Percentiles rank a stretch among this genome's conserved stretches.
These are phyloP conservation scores for Scortum barcoo DNA, from an alignment of 2,113 vertebrate genomes.

Conservation along the genomic window DNA sequence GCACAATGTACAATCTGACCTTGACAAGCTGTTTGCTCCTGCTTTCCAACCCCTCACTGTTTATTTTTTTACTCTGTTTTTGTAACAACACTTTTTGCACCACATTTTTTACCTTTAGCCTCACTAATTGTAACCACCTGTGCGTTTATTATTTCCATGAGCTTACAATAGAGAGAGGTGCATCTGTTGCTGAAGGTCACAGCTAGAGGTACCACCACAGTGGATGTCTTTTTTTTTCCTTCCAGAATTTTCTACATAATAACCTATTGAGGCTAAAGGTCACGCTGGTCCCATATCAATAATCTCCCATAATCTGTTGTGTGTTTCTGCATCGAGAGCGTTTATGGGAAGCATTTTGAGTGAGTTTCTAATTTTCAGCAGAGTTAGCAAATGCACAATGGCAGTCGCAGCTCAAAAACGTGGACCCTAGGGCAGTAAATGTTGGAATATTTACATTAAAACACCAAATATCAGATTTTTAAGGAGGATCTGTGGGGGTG, in stretches of 20 bases:
- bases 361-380: background rate
- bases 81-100: background rate
- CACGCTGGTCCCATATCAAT: slow-evolving; percentile 26
- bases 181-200: slow-evolving; percentile 65
- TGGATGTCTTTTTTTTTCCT: background rate
- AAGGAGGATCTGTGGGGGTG: background rate
- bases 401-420: background rate
- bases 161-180: background rate
- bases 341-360: background rate
- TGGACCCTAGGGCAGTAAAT: background rate
- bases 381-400: background rate
- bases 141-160: background rate
- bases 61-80: background rate
- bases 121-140: background rate
- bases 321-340: slow-evolving; percentile 4
- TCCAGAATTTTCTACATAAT: background rate
- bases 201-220: background rate
- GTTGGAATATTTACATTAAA: background rate
- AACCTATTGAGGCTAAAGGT: slow-evolving; percentile 9
- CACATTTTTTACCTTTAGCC: background rate
- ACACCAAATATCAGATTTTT: background rate
- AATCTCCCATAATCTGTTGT: slow-evolving; percentile 50
- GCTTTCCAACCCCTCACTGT: background rate
- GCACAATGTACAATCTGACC: slow-evolving; percentile 67
- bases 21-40: slow-evolving; percentile 51